Conservation (phyloP, 2,113 vertebrate species). For the Pituophis catenifer region DNA sequence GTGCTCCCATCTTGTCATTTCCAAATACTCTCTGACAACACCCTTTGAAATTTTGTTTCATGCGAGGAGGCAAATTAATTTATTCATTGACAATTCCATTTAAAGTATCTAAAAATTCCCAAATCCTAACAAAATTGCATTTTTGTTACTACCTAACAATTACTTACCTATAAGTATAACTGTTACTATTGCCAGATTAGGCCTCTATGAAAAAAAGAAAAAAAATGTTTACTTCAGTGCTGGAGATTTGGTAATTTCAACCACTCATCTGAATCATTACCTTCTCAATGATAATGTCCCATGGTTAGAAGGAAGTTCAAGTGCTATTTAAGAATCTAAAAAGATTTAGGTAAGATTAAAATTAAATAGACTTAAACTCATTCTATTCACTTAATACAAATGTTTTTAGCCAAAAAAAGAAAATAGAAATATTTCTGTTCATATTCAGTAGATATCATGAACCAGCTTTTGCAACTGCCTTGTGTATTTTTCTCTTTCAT, state of each 20-base stretch:
- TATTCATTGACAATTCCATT: neutral
- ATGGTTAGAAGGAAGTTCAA: neutral
- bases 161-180: rapidly evolving
- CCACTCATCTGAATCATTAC: neutral
- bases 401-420: neutral
- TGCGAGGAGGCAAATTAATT: constrained; percentile 25
- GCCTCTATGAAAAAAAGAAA: neutral
- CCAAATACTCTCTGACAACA: constrained; percentile 18
- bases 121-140: neutral
- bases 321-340: neutral
- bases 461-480: neutral
- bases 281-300: neutral
- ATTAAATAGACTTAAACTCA: rapidly evolving
- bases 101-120: neutral
- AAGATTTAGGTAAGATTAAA: neutral
- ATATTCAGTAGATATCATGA: neutral
- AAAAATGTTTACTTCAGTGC: constrained; percentile 16
- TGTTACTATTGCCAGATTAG: neutral
- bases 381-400: rapidly evolving
- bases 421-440: neutral
- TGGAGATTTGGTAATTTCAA: constrained; percentile 10
- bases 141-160: neutral
- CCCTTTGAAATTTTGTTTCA: constrained; percentile 10
- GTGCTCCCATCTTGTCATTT: constrained; percentile 5
- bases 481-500: neutral